Base-by-base conservation (phyloP, 2,113 vertebrate genomes). In the Notarius quadriscutis region DNA sequence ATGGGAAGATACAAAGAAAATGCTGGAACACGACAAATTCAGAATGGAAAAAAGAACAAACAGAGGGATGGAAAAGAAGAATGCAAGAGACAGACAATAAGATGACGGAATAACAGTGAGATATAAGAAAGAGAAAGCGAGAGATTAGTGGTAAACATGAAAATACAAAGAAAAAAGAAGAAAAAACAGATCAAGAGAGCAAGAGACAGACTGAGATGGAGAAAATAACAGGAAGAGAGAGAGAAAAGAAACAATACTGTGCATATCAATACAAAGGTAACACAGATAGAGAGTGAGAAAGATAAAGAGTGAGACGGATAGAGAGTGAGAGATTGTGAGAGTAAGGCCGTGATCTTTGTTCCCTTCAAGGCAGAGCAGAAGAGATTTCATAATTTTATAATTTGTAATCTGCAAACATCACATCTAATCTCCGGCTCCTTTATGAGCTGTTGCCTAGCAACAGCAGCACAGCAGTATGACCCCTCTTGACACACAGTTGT, bases 361-460 rank as follows among this genome's bases (percentile, higher is more conserved):
- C 34, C 55, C 18, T 20, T 80, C 27, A 58, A 80, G 78, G 53
- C 55, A 80, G 53, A 58, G 55, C 53, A 80, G 55, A 4, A 58
- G 27, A 80, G 82, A 84, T 84, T 69, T 84, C 74, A 88, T 87
- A 79, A 71, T 86, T 72, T 87, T 81, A 41, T 88, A 90, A 88
- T 90, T 90, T 84, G 83, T 90, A 88, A 90, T 90, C 89, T 87
- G 82, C 89, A 90, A 90, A 90, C 82, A 88, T 87, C 88, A 85
- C 85, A 80, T 88, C 86, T 88, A 88, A 90, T 90, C 89, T 88
- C 84, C 65, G 81, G 77, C 18, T 83, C 87, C 85, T 90, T 90
- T 87, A 84, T 88, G 82, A 84, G 87, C 82, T 27, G 87, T 90
- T 88, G 85, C 89, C 85, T 88, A 88, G 89, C 85, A 90, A 90